Conservation (phyloP, 2,113 vertebrate species). For the Todiramphus saurophagus region DNA sequence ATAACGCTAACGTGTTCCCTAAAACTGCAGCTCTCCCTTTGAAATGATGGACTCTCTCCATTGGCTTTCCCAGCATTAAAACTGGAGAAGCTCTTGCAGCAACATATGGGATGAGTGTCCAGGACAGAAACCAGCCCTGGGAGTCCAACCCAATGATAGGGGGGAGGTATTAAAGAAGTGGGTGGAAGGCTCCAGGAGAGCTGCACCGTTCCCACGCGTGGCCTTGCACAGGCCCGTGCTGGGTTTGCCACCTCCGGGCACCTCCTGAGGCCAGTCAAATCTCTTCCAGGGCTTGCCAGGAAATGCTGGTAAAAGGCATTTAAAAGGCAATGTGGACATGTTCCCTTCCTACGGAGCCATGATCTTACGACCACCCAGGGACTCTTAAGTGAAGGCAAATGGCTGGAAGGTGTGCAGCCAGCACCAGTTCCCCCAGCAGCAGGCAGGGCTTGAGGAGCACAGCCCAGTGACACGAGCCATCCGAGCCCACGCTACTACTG, state of each 20-base stretch:
- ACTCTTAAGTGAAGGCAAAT: not conserved
- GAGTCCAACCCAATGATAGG: not conserved
- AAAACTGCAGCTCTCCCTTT: not conserved
- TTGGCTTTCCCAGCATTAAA: not conserved
- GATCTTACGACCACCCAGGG: not conserved
- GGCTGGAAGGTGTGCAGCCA: not conserved
- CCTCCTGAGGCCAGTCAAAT: not conserved
- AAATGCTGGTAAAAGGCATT: not conserved
- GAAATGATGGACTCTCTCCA: not conserved
- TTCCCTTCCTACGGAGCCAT: rapidly evolving
- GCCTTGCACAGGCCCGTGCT: not conserved
- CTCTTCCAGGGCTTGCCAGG: not conserved
- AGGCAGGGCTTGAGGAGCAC: not conserved
- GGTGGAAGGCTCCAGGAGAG: not conserved
- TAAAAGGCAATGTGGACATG: rapidly evolving
- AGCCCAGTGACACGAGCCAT: not conserved
- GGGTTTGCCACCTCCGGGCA: not conserved
- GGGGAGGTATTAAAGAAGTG: not conserved
- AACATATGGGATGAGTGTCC: not conserved
- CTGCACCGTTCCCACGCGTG: rapidly evolving
- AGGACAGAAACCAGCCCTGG: not conserved
- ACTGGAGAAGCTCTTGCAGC: not conserved
- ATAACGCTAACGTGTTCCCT: not conserved
- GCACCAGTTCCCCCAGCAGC: not conserved
- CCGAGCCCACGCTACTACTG: not conserved